A percentile compares a stretch with the other conserved stretches of the same genome.
Evolutionary conservation across 1,140 invertebrate species (phyloP).

Genomic region (Saccostrea echinata): DNA sequence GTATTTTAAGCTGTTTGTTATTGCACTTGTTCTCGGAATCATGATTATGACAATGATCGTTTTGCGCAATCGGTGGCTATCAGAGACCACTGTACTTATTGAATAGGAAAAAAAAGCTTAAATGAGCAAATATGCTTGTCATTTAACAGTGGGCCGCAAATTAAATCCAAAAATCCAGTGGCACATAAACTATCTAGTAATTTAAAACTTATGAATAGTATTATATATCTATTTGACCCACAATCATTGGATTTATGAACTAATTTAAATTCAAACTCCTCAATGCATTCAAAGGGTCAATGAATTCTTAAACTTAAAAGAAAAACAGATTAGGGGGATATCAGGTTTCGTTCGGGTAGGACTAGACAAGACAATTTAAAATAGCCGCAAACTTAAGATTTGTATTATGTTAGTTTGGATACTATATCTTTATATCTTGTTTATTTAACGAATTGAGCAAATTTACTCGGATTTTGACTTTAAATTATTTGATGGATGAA

Average conservation of each 20-base stretch:
- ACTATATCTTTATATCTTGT: not conserved
- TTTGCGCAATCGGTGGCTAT: not conserved
- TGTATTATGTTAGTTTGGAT: not conserved
- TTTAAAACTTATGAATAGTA: slow-evolving; percentile 11
- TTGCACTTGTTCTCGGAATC: not conserved
- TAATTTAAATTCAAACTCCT: slow-evolving; percentile 12
- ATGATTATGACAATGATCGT: not conserved
- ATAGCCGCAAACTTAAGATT: not conserved
- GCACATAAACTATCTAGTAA: slow-evolving; percentile 31
- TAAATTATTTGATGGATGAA: not conserved
- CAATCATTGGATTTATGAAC: slow-evolving; percentile 5
- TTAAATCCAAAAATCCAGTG: not conserved
- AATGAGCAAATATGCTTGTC: not conserved
- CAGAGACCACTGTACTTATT: not conserved
- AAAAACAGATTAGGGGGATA: not conserved
- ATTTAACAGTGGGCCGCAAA: not conserved
- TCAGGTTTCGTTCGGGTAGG: not conserved
- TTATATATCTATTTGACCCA: not conserved
- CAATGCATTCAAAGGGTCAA: not conserved
- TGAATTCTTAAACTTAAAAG: not conserved
- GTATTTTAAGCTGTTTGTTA: not conserved
- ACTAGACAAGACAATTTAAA: not conserved
- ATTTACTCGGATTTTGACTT: slow-evolving; percentile 14
- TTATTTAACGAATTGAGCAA: not conserved
- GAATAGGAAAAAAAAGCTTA: not conserved